Evolutionary conservation across 2,797 vertebrate species (phyloP).

Genomic region (Muraenolepis orangiensis): DNA sequence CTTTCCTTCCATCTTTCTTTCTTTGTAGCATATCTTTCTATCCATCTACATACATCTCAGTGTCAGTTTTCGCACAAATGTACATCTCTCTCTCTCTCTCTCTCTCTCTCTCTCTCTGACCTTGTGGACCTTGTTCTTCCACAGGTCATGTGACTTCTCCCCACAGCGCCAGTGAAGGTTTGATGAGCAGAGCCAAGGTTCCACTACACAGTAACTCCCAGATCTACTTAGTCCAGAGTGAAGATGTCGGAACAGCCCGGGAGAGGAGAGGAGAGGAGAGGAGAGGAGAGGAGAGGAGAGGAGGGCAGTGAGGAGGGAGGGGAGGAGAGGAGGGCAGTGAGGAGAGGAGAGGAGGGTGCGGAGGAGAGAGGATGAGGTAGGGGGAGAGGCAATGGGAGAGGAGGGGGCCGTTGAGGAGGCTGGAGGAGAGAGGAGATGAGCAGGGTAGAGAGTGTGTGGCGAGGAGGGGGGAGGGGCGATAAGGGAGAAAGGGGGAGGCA

Average conservation of each 20-base stretch:
- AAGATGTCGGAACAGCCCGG: conserved; percentile 56
- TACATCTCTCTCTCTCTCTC: background rate
- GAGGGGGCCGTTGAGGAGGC: background rate
- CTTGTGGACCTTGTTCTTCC: too few species aligned
- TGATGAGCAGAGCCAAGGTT: conserved; percentile 22
- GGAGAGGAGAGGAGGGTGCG: background rate
- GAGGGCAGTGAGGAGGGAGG: too few species aligned
- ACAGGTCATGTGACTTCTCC: background rate
- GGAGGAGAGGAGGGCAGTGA: too few species aligned
- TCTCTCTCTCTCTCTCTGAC: background rate
- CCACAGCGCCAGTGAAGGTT: background rate
- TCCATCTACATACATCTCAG: background rate
- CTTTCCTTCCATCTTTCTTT: background rate
- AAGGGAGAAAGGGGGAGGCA: conserved; percentile 22
- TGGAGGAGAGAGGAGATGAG: background rate
- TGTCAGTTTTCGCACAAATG: background rate
- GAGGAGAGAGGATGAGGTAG: background rate
- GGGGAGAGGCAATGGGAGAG: background rate
- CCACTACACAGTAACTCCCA: conserved; percentile 31
- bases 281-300: background rate
- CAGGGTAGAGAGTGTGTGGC: background rate
- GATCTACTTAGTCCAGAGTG: conserved; percentile 59
- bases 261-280: background rate
- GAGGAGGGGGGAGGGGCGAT: background rate
- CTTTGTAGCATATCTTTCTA: background rate